phyloP scores from a whole-genome alignment of 37 sponge, comb jelly and placozoan genomes.

The Dysidea cf. avara region DNA sequence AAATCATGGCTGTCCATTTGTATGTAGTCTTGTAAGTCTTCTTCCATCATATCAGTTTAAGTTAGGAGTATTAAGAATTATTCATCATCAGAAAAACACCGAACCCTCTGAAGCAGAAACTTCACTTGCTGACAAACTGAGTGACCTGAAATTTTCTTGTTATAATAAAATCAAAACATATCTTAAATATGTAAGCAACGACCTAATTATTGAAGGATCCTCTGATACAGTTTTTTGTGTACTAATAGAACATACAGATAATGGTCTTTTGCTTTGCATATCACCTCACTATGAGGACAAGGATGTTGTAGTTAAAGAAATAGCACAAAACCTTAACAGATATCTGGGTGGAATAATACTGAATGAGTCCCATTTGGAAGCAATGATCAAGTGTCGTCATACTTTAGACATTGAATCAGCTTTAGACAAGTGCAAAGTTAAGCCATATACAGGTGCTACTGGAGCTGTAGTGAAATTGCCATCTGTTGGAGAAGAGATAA shows the following conservation, averaged over 20 bases:
- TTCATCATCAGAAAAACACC: conserved; percentile 8
- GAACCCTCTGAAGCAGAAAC: neutral
- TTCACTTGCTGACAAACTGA: neutral
- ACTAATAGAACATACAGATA: neutral
- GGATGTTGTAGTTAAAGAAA: neutral
- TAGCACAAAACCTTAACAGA: neutral
- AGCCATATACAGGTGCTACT: neutral
- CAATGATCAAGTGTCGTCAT: conserved; percentile 36
- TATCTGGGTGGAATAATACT: neutral
- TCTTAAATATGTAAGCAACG: neutral
- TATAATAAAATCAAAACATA: conserved; percentile 15
- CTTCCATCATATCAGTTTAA: conserved; percentile 9
- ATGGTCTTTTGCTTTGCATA: conserved; percentile 3
- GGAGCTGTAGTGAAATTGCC: neutral
- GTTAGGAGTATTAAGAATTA: conserved; percentile 29
- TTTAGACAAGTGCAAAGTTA: conserved; percentile 4
- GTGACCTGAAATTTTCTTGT: neutral
- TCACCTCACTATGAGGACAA: conserved; percentile 18
- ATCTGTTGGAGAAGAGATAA: neutral
- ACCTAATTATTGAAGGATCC: conserved; percentile 2
- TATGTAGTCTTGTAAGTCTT: neutral
- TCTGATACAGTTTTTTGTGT: neutral
- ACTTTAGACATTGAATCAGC: neutral
- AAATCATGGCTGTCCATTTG: conserved; percentile 1
- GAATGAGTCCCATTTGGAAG: conserved; percentile 4